Conservation (phyloP, 1,140 invertebrate genomes). For the Acyrthosiphon pisum region DNA sequence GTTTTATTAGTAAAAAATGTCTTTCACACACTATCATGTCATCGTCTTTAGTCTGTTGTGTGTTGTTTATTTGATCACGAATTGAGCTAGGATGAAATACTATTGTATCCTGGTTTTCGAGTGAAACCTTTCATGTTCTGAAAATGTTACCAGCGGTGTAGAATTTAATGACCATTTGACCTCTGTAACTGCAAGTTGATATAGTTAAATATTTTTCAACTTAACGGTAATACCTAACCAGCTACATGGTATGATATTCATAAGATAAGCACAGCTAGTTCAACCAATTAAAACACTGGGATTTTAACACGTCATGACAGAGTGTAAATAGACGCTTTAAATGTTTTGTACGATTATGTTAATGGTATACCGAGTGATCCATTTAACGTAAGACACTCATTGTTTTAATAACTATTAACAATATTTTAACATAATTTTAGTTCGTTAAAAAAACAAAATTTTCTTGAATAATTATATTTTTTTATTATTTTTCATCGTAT, state of each 20-base stretch:
- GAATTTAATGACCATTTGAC: background rate
- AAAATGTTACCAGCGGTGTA: background rate
- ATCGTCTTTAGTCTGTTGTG: background rate
- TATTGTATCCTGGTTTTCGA: background rate
- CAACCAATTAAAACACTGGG: too few species aligned
- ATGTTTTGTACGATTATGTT: background rate
- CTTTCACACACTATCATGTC: background rate
- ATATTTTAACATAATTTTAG: background rate
- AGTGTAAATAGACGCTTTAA: background rate
- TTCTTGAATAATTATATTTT: too few species aligned
- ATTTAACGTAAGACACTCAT: background rate
- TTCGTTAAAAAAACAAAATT: too few species aligned
- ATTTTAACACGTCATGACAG: background rate
- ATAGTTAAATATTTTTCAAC: background rate
- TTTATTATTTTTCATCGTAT: too few species aligned
- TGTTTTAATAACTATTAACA: background rate
- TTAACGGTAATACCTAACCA: background rate
- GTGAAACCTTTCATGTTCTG: background rate
- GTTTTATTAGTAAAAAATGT: background rate
- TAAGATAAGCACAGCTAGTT: too few species aligned
- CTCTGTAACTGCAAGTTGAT: background rate
- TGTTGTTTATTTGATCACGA: background rate
- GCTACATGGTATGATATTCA: background rate
- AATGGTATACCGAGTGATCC: background rate
- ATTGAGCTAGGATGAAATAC: background rate